A percentile compares a stretch with the other conserved stretches of the same genome.
Conservation (phyloP, 2,797 vertebrate genomes). For the Hypotaenidia okinawae region DNA sequence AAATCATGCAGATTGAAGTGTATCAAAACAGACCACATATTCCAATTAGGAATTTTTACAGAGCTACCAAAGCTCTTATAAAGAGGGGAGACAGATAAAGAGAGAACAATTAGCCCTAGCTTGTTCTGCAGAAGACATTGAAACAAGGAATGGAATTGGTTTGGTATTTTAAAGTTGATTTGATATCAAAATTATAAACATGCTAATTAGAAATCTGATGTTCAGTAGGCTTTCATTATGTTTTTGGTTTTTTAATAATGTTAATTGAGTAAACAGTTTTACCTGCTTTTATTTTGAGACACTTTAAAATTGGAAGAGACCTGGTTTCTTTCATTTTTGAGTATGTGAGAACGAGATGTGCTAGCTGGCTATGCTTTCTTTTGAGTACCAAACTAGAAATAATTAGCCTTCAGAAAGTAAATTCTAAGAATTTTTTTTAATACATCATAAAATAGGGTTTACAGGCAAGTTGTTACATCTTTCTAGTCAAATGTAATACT, state of each 20-base stretch:
- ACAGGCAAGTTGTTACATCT: not conserved
- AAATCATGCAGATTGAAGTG: not conserved
- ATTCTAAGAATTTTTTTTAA: fast-evolving
- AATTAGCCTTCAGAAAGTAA: not conserved
- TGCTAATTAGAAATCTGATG: not conserved
- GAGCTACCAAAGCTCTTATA: not conserved
- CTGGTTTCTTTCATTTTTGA: not conserved
- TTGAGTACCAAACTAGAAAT: not conserved
- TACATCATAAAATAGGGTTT: not conserved
- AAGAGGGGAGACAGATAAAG: not conserved
- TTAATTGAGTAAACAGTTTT: not conserved
- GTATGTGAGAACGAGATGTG: not conserved
- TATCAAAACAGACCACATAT: not conserved
- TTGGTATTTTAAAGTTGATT: not conserved
- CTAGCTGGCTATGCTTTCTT: not conserved
- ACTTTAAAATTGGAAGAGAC: not conserved
- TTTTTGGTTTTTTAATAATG: not conserved
- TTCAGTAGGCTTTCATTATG: not conserved
- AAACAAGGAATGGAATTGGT: not conserved
- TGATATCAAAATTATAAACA: not conserved
- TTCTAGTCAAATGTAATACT: not conserved
- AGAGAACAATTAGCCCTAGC: not conserved
- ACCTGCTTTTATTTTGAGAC: not conserved
- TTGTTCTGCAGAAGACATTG: not conserved
- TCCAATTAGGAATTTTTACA: not conserved